These are phyloP conservation scores for Meteorus colon DNA, from an alignment of 2,888 invertebrate genomes.

Conservation along the genomic window DNA sequence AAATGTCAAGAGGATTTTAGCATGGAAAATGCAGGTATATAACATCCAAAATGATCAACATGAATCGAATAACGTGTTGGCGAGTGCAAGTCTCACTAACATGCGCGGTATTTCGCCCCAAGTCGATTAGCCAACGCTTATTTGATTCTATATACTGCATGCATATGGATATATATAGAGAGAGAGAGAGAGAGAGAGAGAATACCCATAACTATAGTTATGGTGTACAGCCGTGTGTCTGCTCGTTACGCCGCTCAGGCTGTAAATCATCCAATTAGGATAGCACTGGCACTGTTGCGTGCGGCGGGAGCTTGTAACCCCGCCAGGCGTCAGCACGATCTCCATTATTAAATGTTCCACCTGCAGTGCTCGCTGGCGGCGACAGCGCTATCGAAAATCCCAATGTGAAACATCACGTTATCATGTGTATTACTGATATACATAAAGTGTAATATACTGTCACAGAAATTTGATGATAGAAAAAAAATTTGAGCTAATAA, in stretches of 20 bases:
- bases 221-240: conserved; percentile 8
- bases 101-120: conserved; percentile 16
- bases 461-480: neutral
- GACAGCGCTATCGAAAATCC: conserved; percentile 17
- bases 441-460: neutral
- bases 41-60: conserved; percentile 28
- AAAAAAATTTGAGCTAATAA: neutral
- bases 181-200: no score
- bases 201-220: conserved; percentile 5
- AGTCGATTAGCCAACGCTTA: conserved; percentile 34
- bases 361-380: neutral
- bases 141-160: conserved; percentile 19
- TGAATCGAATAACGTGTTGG: conserved; percentile 35
- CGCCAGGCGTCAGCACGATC: conserved; percentile 34
- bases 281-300: conserved; percentile 49
- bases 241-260: conserved; percentile 44
- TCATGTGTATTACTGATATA: neutral
- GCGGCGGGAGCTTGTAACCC: conserved; percentile 32
- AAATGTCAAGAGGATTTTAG: conserved; percentile 10
- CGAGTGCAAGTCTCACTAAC: neutral
- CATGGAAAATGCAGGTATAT: conserved; percentile 12
- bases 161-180: neutral
- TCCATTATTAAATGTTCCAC: conserved; percentile 37
- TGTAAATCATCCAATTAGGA: conserved; percentile 57
- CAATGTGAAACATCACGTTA: conserved; percentile 14